Evolutionary conservation across 2,797 vertebrate genomes (phyloP).

Genomic region (Cryptoblepharus egeriae): DNA sequence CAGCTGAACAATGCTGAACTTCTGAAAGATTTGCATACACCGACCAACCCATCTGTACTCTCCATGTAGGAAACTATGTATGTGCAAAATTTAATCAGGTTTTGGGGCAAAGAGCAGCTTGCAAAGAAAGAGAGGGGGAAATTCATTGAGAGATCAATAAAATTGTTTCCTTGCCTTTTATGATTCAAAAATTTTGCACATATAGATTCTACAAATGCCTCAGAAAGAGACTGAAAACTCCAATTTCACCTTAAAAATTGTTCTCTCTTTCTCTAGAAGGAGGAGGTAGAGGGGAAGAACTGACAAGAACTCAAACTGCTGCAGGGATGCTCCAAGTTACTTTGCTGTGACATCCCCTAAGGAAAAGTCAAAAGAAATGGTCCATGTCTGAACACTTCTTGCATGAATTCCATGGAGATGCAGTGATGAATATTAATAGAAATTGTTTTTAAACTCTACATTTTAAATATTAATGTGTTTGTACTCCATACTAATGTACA

Average conservation of each 20-base stretch:
- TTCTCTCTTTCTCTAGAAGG: background rate
- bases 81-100: background rate
- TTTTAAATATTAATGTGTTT: conserved; percentile 67
- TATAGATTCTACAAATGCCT: conserved; percentile 3
- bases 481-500: conserved; percentile 28
- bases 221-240: conserved; percentile 34
- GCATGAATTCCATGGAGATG: conserved; percentile 59
- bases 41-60: background rate
- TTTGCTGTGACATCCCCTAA: conserved; percentile 52
- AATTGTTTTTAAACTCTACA: conserved; percentile 26
- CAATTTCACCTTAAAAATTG: conserved; percentile 37
- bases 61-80: background rate
- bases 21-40: background rate
- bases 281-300: conserved; percentile 19
- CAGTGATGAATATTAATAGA: conserved; percentile 70
- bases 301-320: conserved; percentile 51
- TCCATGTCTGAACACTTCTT: conserved; percentile 49
- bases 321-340: conserved; percentile 64
- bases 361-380: conserved; percentile 57
- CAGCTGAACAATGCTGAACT: no score
- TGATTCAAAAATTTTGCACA: conserved; percentile 30
- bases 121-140: background rate
- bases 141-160: background rate
- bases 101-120: background rate
- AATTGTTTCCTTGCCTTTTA: background rate